phyloP scores from a whole-genome alignment of 2,113 vertebrate genomes.

The Meriones unguiculatus region DNA sequence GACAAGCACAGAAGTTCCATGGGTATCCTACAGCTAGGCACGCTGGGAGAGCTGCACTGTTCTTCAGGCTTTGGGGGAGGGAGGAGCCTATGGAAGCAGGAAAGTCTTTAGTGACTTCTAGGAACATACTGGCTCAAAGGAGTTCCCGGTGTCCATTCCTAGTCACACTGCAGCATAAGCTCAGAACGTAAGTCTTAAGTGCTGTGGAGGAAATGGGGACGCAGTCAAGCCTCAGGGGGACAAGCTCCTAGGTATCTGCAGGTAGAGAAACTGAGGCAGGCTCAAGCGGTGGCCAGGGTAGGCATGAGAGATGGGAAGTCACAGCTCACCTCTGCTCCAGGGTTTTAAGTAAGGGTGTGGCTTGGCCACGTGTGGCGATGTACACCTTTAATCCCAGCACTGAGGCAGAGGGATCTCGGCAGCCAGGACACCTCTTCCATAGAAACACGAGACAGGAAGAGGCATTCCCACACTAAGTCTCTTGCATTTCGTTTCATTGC shows the following conservation, averaged over 20 bases:
- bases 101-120: background rate
- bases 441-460: background rate
- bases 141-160: background rate
- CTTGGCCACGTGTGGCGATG: background rate
- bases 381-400: background rate
- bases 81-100: background rate
- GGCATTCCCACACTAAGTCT: background rate
- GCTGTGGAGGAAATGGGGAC: background rate
- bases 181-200: background rate
- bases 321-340: background rate
- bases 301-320: background rate
- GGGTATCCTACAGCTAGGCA: background rate
- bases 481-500: background rate
- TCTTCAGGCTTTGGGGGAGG: background rate
- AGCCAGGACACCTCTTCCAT: background rate
- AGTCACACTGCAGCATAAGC: background rate
- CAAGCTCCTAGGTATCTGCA: too few relatives aligned
- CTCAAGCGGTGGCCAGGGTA: too few relatives aligned
- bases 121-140: background rate
- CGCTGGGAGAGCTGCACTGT: fast-evolving
- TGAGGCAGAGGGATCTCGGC: background rate
- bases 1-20: background rate
- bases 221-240: too few relatives aligned
- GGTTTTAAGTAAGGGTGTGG: background rate
- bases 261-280: too few relatives aligned